Evolutionary conservation across 2,888 invertebrate species (phyloP).

Genomic region (Plebejus melissa): DNA sequence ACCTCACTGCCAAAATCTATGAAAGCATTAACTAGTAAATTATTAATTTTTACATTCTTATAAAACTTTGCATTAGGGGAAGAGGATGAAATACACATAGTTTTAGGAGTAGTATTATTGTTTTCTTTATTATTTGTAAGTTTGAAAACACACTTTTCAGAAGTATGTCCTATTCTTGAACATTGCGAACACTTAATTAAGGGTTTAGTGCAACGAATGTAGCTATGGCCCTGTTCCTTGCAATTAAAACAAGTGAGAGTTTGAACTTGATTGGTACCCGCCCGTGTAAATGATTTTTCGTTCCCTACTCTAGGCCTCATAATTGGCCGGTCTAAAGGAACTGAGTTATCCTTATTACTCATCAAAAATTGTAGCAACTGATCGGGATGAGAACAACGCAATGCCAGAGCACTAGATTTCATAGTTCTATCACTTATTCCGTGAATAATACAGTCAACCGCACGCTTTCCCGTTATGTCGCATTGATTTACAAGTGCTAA

Average conservation of each 20-base stretch:
- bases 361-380: not conserved
- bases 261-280: not conserved
- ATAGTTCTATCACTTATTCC: conserved; percentile 37
- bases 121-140: not conserved
- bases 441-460: conserved; percentile 40
- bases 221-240: conserved; percentile 25
- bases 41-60: conserved; percentile 20
- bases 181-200: not conserved
- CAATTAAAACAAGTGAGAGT: conserved; percentile 26
- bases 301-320: not conserved
- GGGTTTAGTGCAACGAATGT: not conserved
- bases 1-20: conserved; percentile 32
- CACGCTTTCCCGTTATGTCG: conserved; percentile 35
- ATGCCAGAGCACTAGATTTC: conserved; percentile 36
- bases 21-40: conserved; percentile 10
- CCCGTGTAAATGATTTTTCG: not conserved
- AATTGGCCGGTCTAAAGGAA: not conserved
- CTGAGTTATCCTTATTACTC: too few species aligned
- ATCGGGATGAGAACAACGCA: conserved; percentile 35
- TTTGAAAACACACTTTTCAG: not conserved
- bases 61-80: conserved; percentile 23
- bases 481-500: conserved; percentile 34
- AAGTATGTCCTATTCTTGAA: not conserved
- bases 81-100: not conserved
- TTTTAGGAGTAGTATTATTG: not conserved